Evolutionary conservation across 2,797 vertebrate genomes (phyloP).

Genomic region (Hipposideros larvatus): DNA sequence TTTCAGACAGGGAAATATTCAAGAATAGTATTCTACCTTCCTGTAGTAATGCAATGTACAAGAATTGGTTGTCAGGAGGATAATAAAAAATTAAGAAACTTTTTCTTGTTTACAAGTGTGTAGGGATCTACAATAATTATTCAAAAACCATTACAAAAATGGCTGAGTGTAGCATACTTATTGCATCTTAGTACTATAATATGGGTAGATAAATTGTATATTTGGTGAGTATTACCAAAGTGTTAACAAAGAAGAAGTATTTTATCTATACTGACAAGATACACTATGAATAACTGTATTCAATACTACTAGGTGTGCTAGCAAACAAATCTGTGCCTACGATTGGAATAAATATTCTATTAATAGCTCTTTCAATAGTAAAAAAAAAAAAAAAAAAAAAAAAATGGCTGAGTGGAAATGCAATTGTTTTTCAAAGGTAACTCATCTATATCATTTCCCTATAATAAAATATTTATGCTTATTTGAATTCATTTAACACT

Average conservation of each 20-base stretch:
- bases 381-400: too few species aligned
- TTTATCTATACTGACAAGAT: too few species aligned
- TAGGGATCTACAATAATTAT: not conserved
- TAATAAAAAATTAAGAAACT: slow-evolving; percentile 1
- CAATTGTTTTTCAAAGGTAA: not conserved
- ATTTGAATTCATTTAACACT: not conserved
- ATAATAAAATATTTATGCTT: slow-evolving; percentile 38
- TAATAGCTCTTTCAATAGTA: too few species aligned
- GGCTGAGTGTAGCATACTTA: too few species aligned
- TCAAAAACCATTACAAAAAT: slow-evolving; percentile 43
- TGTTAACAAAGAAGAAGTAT: too few species aligned
- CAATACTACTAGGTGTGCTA: too few species aligned
- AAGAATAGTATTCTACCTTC: not conserved
- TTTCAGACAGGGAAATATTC: not conserved
- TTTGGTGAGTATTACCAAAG: too few species aligned
- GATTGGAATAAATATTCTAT: too few species aligned
- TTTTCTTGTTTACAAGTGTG: not conserved
- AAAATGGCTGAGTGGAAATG: not conserved
- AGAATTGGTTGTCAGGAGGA: not conserved
- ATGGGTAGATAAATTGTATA: too few species aligned
- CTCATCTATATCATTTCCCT: not conserved
- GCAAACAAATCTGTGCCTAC: too few species aligned
- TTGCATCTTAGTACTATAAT: too few species aligned
- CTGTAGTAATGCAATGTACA: not conserved
- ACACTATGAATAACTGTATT: too few species aligned